phyloP scores from a whole-genome alignment of 2,888 invertebrate genomes.

The Dynastes hyllus region DNA sequence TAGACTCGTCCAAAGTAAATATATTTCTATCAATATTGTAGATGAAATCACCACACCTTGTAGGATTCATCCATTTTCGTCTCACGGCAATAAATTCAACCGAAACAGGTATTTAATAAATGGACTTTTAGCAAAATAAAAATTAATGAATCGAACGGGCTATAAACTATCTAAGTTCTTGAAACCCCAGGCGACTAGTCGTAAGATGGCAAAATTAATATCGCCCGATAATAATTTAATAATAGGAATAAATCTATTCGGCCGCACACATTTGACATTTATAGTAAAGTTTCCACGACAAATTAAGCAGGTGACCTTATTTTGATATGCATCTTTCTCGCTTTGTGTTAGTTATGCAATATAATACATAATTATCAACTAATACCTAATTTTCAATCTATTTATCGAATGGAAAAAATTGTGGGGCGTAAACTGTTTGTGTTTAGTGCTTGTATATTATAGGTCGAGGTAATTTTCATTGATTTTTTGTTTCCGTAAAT shows the following conservation, averaged over 20 bases:
- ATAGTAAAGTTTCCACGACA: neutral
- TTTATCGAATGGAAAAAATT: neutral
- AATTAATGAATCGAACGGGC: neutral
- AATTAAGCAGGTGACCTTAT: slow-evolving; percentile 12
- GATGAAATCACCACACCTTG: too few relatives aligned
- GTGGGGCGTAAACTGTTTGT: neutral
- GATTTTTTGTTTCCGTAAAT: slow-evolving; percentile 17
- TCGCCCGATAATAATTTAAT: neutral
- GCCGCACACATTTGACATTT: slow-evolving; percentile 8
- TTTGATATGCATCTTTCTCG: neutral
- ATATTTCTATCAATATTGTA: too few relatives aligned
- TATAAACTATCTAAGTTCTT: neutral
- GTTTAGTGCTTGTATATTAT: neutral
- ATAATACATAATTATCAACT: neutral
- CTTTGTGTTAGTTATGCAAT: neutral
- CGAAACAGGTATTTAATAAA: neutral
- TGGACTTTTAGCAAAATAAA: neutral
- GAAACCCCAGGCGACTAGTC: neutral
- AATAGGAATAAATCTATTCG: neutral
- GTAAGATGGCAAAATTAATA: slow-evolving; percentile 10
- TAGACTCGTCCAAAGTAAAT: too few relatives aligned
- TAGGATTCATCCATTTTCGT: too few relatives aligned
- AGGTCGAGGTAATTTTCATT: slow-evolving; percentile 13
- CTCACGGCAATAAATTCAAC: neutral
- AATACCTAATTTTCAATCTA: slow-evolving; percentile 6